These are phyloP conservation scores for Drosophila paramelanica DNA, from an alignment of 2,888 invertebrate species.

Conservation along the genomic window DNA sequence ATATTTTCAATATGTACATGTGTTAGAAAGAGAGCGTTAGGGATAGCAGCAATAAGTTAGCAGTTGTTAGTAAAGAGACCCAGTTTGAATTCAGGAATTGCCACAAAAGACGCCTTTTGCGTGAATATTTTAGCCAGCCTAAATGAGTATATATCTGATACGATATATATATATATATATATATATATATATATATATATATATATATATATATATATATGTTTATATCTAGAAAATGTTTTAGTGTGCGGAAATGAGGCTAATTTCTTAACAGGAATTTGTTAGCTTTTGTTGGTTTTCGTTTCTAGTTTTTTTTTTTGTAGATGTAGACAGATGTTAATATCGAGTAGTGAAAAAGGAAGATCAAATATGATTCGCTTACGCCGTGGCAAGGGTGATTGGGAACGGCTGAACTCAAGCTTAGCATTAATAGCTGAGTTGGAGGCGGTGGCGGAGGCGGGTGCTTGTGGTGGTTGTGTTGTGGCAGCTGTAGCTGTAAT, in stretches of 20 bases:
- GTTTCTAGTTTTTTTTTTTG: conserved; percentile 9
- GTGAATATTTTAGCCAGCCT: conserved; percentile 8
- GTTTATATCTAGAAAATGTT: not conserved
- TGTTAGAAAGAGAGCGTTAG: conserved; percentile 17
- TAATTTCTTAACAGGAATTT: conserved; percentile 2
- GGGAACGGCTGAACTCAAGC: conserved; percentile 84
- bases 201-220: conserved; percentile 3
- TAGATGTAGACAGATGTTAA: conserved; percentile 21
- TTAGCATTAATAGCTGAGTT: conserved; percentile 64
- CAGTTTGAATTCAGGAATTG: conserved; percentile 10
- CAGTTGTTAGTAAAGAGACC: conserved; percentile 30
- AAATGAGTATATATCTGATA: conserved; percentile 11
- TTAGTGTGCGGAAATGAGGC: conserved; percentile 1
- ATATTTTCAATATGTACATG: not conserved
- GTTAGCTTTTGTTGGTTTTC: conserved; percentile 16
- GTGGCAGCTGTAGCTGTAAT: conserved; percentile 24
- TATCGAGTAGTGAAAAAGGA: conserved; percentile 17
- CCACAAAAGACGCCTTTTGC: not conserved
- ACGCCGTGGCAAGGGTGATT: conserved; percentile 85
- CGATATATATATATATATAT: conserved; percentile 2
- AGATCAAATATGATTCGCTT: conserved; percentile 65
- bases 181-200: not conserved
- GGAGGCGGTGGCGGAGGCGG: conserved; percentile 46
- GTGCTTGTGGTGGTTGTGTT: conserved; percentile 35
- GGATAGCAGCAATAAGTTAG: conserved; percentile 25